Percentiles rank a stretch among this genome's conserved stretches.
phyloP scores from a whole-genome alignment of 2,113 vertebrate species.

The Eudyptes chrysolophus region DNA sequence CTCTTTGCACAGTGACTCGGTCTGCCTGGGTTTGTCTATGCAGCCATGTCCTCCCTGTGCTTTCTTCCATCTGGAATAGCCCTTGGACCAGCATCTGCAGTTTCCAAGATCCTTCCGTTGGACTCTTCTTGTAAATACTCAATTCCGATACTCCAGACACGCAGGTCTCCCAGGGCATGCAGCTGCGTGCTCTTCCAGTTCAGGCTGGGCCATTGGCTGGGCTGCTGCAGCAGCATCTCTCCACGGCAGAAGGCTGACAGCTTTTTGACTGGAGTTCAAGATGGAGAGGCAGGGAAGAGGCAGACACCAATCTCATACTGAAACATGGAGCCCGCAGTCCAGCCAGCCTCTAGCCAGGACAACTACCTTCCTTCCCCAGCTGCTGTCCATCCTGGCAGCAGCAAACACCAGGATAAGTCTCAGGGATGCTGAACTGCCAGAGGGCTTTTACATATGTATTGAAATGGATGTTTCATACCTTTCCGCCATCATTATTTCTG shows the following conservation, averaged over 20 bases:
- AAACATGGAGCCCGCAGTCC: background rate
- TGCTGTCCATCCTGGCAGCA: background rate
- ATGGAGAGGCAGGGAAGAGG: background rate
- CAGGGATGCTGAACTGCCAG: background rate
- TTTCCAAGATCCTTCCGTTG: background rate
- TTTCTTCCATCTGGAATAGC: background rate
- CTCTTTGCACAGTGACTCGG: background rate
- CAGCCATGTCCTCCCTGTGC: background rate
- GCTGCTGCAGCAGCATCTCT: background rate
- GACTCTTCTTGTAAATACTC: background rate
- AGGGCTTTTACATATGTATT: background rate
- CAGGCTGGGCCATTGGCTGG: no score
- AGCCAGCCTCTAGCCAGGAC: background rate
- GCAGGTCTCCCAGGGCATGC: accelerated
- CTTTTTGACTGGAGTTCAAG: background rate
- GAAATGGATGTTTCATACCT: background rate
- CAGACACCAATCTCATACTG: background rate
- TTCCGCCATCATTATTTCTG: background rate
- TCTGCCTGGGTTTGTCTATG: background rate
- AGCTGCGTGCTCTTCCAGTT: background rate
- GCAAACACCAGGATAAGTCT: background rate
- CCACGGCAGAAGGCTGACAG: background rate
- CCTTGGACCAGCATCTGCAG: background rate
- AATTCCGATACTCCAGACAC: accelerated
- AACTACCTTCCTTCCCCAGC: background rate